These are phyloP conservation scores for Acanthiza pusilla DNA, from an alignment of 2,797 vertebrate species.

Conservation along the genomic window DNA sequence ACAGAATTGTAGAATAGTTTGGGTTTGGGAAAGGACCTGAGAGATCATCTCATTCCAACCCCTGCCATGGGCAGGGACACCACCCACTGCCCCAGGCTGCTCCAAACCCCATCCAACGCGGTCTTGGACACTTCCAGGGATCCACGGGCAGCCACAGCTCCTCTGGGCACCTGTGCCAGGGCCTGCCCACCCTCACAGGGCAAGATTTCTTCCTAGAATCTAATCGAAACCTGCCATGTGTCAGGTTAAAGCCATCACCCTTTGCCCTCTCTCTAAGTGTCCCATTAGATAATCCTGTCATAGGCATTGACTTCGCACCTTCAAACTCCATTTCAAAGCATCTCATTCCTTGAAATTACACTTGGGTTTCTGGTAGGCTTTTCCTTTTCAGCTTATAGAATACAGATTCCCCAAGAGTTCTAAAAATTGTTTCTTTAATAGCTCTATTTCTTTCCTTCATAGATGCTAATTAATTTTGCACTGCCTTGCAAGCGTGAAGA, in stretches of 20 bases:
- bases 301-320: not conserved
- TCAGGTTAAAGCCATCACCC: not conserved
- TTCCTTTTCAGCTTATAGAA: not conserved
- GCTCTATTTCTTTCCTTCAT: not conserved
- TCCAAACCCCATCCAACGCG: not conserved
- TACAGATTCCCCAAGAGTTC: not conserved
- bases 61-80: not conserved
- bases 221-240: not conserved
- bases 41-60: not conserved
- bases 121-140: too few species aligned
- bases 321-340: not conserved
- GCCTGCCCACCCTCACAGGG: not conserved
- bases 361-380: not conserved
- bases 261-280: not conserved
- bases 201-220: not conserved
- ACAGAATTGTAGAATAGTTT: not conserved
- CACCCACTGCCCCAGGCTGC: not conserved
- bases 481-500: not conserved
- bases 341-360: not conserved
- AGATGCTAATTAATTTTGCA: slow-evolving; percentile 33
- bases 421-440: not conserved
- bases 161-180: not conserved
- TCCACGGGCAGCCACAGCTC: not conserved
- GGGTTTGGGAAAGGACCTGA: not conserved
- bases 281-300: not conserved